Conservation (phyloP, 2,888 invertebrate genomes). For the Dicroscelio sp. region DNA sequence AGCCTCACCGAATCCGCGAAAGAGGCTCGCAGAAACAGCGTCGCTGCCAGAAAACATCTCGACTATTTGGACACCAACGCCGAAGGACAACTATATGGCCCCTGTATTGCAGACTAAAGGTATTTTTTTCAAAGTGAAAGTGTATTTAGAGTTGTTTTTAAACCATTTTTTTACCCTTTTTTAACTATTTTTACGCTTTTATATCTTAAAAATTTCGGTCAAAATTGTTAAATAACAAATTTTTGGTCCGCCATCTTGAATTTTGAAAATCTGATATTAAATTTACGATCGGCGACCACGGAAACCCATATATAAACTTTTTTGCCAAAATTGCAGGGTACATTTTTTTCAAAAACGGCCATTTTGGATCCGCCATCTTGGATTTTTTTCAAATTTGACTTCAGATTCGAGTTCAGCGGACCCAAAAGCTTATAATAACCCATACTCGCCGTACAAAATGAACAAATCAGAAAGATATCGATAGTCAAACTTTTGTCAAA, state of each 20-base stretch:
- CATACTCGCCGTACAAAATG: neutral
- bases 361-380: neutral
- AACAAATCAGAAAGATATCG: neutral
- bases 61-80: conserved; percentile 27
- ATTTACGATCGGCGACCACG: neutral
- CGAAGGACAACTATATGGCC: conserved; percentile 55
- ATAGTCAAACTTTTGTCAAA: neutral
- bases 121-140: conserved; percentile 23
- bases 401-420: neutral
- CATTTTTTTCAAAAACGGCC: neutral
- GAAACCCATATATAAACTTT: neutral
- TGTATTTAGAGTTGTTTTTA: neutral
- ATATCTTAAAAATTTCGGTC: conserved; percentile 23
- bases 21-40: conserved; percentile 14
- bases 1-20: too few species aligned
- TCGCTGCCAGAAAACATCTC: conserved; percentile 22
- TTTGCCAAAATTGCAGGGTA: neutral
- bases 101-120: conserved; percentile 48
- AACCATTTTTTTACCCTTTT: neutral
- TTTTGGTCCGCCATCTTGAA: conserved; percentile 33
- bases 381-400: neutral
- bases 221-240: neutral
- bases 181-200: neutral
- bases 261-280: neutral
- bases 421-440: neutral